Base-by-base conservation (phyloP, 2,113 vertebrate genomes). In the Seriola dumerili region DNA sequence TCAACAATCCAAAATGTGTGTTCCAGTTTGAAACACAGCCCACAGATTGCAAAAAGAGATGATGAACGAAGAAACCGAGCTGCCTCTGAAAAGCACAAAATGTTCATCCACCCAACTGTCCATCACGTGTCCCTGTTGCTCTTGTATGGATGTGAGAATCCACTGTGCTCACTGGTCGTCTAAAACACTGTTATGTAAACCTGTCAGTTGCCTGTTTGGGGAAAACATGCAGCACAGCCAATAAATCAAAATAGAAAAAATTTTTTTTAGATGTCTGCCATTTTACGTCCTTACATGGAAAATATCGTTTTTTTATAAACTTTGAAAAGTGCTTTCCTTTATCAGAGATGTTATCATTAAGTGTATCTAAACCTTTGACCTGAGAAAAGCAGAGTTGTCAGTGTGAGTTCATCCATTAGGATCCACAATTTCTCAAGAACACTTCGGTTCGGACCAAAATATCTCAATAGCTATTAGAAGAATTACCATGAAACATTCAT, bases 81-180 rank as follows among this genome's bases (percentile, higher is more conserved):
- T 63, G 58, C 46, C 44, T 44, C n/a, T 70, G 69, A 78, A 46
- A 0, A 23, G 65, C 21, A 81, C 84, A 81, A 40, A 68, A 72
- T 81, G 80, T 81, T 84, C 77, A 71, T 36, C 80, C 80, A 62
- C 3, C 80, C 80, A 83, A 59, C 77, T 84, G 87, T 78, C 75
- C 64, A 50, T 83, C 87, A 78, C 70, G 54, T 78, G 84, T 75
- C 69, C 68, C 58, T 25, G 55, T 68, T 58, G 58, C 81, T 88
- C 74, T 72, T 19, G 10, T 23, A 12, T 74, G 54, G 73, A 78
- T 78, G 71, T 62, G 61, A 84, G 59, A 65, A 59, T 65, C 36
- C 21, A 72, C 66, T 76, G 59, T 68, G 4, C 50, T 59, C 67
- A 6, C 62, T 52, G 32, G 57, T 72, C 62, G 34, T 72, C 52